Evolutionary conservation across 2,113 vertebrate species (phyloP).

Genomic region (Cheirogaleus medius): DNA sequence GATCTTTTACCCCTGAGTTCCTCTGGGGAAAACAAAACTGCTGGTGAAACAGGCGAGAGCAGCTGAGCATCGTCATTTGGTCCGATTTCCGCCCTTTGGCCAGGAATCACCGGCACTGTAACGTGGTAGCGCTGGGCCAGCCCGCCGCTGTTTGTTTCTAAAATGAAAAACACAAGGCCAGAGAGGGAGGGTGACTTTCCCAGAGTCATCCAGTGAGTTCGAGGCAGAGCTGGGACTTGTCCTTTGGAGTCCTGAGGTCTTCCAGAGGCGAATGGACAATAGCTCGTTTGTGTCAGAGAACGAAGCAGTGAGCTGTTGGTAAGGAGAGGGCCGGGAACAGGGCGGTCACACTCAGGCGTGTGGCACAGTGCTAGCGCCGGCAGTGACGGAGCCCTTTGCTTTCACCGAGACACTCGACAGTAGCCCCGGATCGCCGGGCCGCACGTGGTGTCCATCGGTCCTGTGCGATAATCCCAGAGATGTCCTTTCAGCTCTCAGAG

Average conservation of each 20-base stretch:
- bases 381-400: background rate
- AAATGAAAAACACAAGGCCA: background rate
- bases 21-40: background rate
- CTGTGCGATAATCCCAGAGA: background rate
- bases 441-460: background rate
- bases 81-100: background rate
- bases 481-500: background rate
- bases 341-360: background rate
- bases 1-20: background rate
- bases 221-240: background rate
- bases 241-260: background rate
- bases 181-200: background rate
- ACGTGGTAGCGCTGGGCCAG: background rate
- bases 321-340: background rate
- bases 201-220: background rate
- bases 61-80: background rate
- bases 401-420: background rate
- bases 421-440: background rate
- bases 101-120: background rate
- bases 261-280: background rate
- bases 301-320: background rate
- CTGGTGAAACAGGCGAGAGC: background rate
- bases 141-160: too few relatives aligned
- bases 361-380: fast-evolving
- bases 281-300: background rate